phyloP scores from a whole-genome alignment of 2,888 invertebrate species.

The Mythimna vitellina region DNA sequence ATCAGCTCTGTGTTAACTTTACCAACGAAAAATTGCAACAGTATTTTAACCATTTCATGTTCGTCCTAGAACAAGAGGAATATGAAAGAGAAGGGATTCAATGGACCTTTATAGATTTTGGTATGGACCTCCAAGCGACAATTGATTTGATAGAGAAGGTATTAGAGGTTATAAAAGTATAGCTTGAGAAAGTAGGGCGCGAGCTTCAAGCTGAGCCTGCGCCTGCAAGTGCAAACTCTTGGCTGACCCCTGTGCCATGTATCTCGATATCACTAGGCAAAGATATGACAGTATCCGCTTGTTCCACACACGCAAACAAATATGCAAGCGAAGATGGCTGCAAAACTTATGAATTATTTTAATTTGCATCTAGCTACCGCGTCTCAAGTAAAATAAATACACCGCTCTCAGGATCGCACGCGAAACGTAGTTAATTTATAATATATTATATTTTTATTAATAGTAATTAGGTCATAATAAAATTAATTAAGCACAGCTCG shows the following conservation, averaged over 20 bases:
- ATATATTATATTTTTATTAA: slow-evolving; percentile 8
- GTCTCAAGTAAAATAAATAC: slow-evolving; percentile 64
- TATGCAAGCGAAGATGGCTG: slow-evolving; percentile 70
- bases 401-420: slow-evolving; percentile 63
- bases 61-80: slow-evolving; percentile 98
- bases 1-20: slow-evolving; percentile 99
- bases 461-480: slow-evolving; percentile 4
- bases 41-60: slow-evolving; percentile 99
- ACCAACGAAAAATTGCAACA: slow-evolving; percentile 98
- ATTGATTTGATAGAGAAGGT: slow-evolving; percentile 98
- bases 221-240: slow-evolving; percentile 77
- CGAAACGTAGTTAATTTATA: slow-evolving; percentile 52
- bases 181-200: slow-evolving; percentile 79
- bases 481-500: slow-evolving; percentile 25
- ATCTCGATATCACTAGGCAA: slow-evolving; percentile 70
- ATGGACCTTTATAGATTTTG: slow-evolving; percentile 98
- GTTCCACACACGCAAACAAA: slow-evolving; percentile 69
- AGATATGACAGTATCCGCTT: slow-evolving; percentile 70
- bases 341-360: slow-evolving; percentile 61
- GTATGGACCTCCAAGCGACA: slow-evolving; percentile 97
- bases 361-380: slow-evolving; percentile 68
- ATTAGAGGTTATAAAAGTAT: slow-evolving; percentile 78
- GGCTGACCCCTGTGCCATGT: slow-evolving; percentile 73
- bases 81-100: slow-evolving; percentile 97
- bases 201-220: slow-evolving; percentile 82